phyloP scores from a whole-genome alignment of 1,140 invertebrate species.

The Drosophila watanabei region DNA sequence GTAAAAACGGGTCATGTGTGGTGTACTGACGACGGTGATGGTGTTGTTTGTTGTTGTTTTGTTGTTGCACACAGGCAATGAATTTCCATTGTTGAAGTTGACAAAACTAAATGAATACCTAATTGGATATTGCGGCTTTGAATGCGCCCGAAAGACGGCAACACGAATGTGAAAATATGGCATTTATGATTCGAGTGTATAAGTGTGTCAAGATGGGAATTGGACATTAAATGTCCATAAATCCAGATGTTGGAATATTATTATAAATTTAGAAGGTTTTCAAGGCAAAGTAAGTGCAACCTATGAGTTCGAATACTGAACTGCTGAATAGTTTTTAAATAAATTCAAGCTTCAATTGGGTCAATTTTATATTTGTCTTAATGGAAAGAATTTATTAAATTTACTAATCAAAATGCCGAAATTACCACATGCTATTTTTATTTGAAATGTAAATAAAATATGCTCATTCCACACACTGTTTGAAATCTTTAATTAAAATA shows the following conservation, averaged over 20 bases:
- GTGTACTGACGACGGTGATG: conserved; percentile 11
- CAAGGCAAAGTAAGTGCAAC: too few species aligned
- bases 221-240: conserved; percentile 7
- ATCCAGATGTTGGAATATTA: conserved; percentile 5
- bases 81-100: conserved; percentile 62
- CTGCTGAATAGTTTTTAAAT: background rate
- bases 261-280: conserved; percentile 5
- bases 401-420: background rate
- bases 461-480: background rate
- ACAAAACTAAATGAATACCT: conserved; percentile 80
- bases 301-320: background rate
- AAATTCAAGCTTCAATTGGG: background rate
- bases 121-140: conserved; percentile 78
- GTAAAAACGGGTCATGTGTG: conserved; percentile 18
- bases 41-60: background rate
- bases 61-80: conserved; percentile 37
- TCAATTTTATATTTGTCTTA: background rate
- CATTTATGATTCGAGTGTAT: conserved; percentile 12
- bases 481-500: background rate
- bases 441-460: background rate
- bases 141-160: conserved; percentile 58
- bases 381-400: background rate
- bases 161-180: conserved; percentile 18
- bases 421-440: background rate
- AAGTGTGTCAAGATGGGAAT: conserved; percentile 24